Percentiles rank a stretch among this genome's conserved stretches.
phyloP scores from a whole-genome alignment of 2,113 vertebrate species.

The Perca schrenkii region DNA sequence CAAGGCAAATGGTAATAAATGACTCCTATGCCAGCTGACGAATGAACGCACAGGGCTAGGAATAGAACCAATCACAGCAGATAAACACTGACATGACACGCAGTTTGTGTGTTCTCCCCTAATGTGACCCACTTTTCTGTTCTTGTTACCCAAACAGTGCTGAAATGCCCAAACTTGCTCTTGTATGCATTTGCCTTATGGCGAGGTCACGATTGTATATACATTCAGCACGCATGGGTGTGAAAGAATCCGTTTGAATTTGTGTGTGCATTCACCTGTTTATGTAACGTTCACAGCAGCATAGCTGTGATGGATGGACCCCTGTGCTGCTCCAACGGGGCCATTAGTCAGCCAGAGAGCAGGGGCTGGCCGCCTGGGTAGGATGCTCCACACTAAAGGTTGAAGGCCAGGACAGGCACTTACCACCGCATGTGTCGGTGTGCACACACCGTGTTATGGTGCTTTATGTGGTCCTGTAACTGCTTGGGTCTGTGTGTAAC shows the following conservation, averaged over 20 bases:
- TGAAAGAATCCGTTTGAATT: constrained; percentile 12
- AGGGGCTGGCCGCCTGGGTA: constrained; percentile 61
- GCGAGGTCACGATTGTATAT: background rate
- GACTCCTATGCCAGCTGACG: constrained; percentile 40
- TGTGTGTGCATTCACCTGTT: constrained; percentile 17
- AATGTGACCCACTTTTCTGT: constrained; percentile 17
- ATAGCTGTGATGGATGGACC: constrained; percentile 72
- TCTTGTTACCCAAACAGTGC: background rate
- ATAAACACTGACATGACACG: constrained; percentile 60
- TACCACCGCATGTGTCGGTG: background rate
- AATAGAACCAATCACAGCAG: constrained; percentile 62
- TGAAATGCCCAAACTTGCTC: background rate
- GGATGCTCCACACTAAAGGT: constrained; percentile 40
- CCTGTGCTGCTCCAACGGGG: constrained; percentile 54
- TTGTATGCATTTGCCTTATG: background rate
- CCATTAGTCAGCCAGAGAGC: constrained; percentile 76
- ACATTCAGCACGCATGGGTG: background rate
- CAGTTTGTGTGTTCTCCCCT: constrained; percentile 30
- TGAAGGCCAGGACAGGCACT: constrained; percentile 62
- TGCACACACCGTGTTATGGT: background rate
- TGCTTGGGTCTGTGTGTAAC: constrained; percentile 5
- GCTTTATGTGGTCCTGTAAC: background rate
- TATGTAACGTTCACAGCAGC: constrained; percentile 20
- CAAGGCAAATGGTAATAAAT: constrained; percentile 76
- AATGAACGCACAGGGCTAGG: constrained; percentile 40